Conservation (phyloP, 2,888 invertebrate species). For the Vanessa cardui region DNA sequence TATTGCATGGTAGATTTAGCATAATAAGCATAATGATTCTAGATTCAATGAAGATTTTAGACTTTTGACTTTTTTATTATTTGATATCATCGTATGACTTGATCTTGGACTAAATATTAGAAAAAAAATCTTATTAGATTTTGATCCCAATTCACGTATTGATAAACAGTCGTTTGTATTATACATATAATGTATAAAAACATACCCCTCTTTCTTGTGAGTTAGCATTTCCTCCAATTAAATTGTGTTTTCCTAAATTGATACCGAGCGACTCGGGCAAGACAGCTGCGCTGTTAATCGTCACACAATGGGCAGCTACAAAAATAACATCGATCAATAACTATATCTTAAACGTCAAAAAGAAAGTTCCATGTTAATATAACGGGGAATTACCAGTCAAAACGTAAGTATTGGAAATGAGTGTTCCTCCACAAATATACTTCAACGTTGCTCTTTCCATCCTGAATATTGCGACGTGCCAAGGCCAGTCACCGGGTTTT, state of each 20-base stretch:
- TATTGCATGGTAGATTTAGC: no score
- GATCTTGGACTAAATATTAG: no score
- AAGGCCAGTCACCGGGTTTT: constrained; percentile 69
- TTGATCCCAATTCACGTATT: no score
- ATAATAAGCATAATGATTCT: no score
- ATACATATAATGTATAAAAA: not conserved
- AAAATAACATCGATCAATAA: constrained; percentile 2
- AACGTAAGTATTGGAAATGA: constrained; percentile 55
- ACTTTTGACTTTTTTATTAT: no score
- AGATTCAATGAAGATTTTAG: no score
- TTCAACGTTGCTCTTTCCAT: constrained; percentile 46
- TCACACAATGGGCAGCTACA: constrained; percentile 24
- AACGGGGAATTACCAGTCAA: constrained; percentile 53
- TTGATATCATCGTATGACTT: no score
- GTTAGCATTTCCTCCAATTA: constrained; percentile 17
- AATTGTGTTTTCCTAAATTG: constrained; percentile 23
- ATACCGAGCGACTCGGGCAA: constrained; percentile 18
- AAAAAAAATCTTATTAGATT: no score
- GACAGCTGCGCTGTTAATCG: constrained; percentile 11
- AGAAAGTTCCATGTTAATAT: no score
- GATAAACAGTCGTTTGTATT: no score
- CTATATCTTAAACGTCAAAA: not conserved
- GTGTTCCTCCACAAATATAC: constrained; percentile 66
- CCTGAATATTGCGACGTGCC: constrained; percentile 64
- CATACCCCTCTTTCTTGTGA: constrained; percentile 23